Base-by-base conservation (phyloP, 1,140 invertebrate genomes). In the Polypedilum vanderplanki region DNA sequence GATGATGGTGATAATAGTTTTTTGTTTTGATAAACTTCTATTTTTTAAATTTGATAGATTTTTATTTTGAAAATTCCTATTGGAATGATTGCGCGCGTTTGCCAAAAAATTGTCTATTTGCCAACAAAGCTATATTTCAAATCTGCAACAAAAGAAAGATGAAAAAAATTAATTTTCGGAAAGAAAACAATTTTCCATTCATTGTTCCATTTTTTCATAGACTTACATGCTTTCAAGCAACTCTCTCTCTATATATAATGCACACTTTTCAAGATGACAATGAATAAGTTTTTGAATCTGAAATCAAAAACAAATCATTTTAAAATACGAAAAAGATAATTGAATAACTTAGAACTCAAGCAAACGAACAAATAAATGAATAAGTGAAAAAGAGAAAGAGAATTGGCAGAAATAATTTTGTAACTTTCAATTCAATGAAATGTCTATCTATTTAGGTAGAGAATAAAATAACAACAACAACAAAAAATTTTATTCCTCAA, bases 131-230 rank as follows among this genome's bases (percentile, higher is more conserved):
- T n/a, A 57, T 57, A 33, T 33, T 33, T 57, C 3, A 57, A 57
- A 57, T 57, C 46, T 57, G 12, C 12, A 57, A 57, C 3, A 57
- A n/a, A n/a, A n/a, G n/a, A 46, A 57, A 57, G 46, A 57, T n/a
- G 46, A 57, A 57, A 57, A 57, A n/a, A 57, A 15, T n/a, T n/a
- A 57, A 57, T 33, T 33, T 33, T 33, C 24, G 24, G 24, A 33
- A 33, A 33, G 24, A 33, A 33, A 33, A 5, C 24, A 57, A 57
- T 4, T 15, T 57, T 57, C 46, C 46, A 12, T 57, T 57, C 46
- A 57, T 57, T 57, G 46, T 57, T 57, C 46, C 46, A 57, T 57
- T 57, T 57, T 46, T 57, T 57, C 46, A 57, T 57, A 12, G 15
- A 57, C 46, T 57, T 57, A 57, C 46, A 57, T 57, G 7, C 46